A percentile compares a stretch with the other conserved stretches of the same genome.
Evolutionary conservation across 2,113 vertebrate genomes (phyloP).

Genomic region (Leiothrix lutea): DNA sequence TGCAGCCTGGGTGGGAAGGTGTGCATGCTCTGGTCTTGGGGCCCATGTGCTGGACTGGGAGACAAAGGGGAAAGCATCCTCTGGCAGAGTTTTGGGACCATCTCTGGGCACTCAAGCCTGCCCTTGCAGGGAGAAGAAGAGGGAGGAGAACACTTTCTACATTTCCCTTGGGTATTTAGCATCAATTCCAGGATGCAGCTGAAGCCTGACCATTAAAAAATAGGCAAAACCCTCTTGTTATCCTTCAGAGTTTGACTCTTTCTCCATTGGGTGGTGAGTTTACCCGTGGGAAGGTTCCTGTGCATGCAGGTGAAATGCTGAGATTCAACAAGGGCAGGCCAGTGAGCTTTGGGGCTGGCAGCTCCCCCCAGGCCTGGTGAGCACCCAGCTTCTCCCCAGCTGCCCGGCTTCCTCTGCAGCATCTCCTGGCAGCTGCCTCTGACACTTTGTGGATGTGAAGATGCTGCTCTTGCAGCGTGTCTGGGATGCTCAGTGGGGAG

Average conservation of each 20-base stretch:
- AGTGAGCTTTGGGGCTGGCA: neutral
- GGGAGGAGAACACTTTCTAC: neutral
- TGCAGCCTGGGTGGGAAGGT: neutral
- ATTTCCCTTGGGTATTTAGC: neutral
- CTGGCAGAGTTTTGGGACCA: neutral
- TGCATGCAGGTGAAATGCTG: accelerated
- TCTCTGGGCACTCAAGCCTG: neutral
- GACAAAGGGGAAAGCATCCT: neutral
- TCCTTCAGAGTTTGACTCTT: neutral
- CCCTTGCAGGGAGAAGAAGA: neutral
- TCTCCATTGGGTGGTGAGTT: accelerated
- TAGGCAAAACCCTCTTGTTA: neutral
- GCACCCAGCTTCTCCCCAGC: neutral
- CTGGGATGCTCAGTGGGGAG: neutral
- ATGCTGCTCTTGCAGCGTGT: neutral
- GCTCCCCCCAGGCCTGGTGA: accelerated
- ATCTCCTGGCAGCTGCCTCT: neutral
- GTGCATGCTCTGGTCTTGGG: accelerated
- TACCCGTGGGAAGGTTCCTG: neutral
- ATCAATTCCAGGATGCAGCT: neutral
- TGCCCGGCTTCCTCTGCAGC: neutral
- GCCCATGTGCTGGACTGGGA: accelerated
- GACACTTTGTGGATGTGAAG: neutral
- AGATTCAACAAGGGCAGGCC: neutral
- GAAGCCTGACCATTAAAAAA: neutral